Base-by-base conservation (phyloP, 2,888 invertebrate genomes). In the Emmelina monodactyla region DNA sequence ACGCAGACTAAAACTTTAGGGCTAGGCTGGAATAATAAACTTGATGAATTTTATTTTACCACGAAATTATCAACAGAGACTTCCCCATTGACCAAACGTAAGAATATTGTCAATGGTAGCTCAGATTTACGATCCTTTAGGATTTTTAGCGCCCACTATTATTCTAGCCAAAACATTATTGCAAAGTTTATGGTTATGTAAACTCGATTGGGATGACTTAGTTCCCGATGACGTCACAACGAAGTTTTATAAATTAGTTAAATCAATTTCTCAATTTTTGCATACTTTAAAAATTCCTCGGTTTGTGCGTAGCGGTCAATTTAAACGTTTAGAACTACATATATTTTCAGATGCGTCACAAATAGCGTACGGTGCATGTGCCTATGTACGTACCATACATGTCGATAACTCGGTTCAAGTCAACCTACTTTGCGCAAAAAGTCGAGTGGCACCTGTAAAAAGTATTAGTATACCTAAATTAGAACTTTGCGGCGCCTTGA, bases 401-500 rank as follows among this genome's bases (percentile, higher is more conserved):
- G 7, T 28, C 22, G 2, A 22, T 40, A 5, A 22, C 32, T 7
- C 36, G 47, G 13, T 22, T 48, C 11, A 28, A 39, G 40, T 30
- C 7, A 30, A 7, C 4, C 5, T n/a, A 14, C 25, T 32, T 11
- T 32, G 22, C 13, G 37, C 46, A 2, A 51, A 50, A 35, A 34
- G 44, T 12, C 39, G 40, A 13, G 41, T 49, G 4, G 43, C 47
- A n/a, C 44, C 49, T 1, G 2, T 42, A 2, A 46, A 48, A 33
- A 30, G 37, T 4, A 34, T 42, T 15, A 43, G 38, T 2, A 39
- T 51, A n/a, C 49, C 50, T 2, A 31, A 47, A 12, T 34, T 51
- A 2, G 51, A 51, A 22, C 31, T 51, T 10, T 46, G 45, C 22
- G 50, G 46, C 5, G 51, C 48, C 0, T 36, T 47, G 12, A 11